Evolutionary conservation across 2,888 invertebrate genomes (phyloP).

Genomic region (Scaptomyza cyrtandrae): DNA sequence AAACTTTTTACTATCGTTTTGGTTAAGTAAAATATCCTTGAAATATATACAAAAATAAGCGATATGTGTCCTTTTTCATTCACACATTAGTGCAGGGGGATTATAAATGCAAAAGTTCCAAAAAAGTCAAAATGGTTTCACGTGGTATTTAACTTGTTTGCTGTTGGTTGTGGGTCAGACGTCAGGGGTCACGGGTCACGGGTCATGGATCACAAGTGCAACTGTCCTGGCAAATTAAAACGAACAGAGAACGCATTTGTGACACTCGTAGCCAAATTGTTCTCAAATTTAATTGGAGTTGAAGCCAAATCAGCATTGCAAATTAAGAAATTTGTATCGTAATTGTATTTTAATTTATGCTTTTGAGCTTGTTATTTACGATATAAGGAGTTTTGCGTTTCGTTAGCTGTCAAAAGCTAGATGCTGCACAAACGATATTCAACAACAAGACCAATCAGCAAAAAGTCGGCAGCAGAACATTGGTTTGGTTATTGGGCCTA

Average conservation of each 20-base stretch:
- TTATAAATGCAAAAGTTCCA: slow-evolving; percentile 2
- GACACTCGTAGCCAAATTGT: not conserved
- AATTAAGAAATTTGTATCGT: not conserved
- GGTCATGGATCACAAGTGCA: not conserved
- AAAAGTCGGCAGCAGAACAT: no score
- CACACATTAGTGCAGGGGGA: not conserved
- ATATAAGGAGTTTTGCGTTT: not conserved
- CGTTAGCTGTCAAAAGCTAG: slow-evolving; percentile 11
- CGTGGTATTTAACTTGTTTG: slow-evolving; percentile 19
- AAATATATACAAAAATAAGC: not conserved
- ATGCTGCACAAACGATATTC: not conserved
- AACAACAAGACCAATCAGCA: not conserved
- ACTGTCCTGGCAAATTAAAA: slow-evolving; percentile 5
- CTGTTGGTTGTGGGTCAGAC: slow-evolving; percentile 8
- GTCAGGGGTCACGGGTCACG: not conserved
- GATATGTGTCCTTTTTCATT: not conserved
- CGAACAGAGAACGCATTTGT: slow-evolving; percentile 4
- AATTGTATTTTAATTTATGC: not conserved
- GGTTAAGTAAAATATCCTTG: not conserved
- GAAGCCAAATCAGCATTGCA: not conserved
- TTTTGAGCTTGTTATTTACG: not conserved
- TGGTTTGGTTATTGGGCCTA: no score
- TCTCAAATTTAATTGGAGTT: not conserved
- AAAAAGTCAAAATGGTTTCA: slow-evolving; percentile 16
- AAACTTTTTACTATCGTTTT: not conserved